Evolutionary conservation across 2,113 vertebrate genomes (phyloP), one percentile per base, ranked within the genome.

Genomic region (Myxocyprinus asiaticus): DNA sequence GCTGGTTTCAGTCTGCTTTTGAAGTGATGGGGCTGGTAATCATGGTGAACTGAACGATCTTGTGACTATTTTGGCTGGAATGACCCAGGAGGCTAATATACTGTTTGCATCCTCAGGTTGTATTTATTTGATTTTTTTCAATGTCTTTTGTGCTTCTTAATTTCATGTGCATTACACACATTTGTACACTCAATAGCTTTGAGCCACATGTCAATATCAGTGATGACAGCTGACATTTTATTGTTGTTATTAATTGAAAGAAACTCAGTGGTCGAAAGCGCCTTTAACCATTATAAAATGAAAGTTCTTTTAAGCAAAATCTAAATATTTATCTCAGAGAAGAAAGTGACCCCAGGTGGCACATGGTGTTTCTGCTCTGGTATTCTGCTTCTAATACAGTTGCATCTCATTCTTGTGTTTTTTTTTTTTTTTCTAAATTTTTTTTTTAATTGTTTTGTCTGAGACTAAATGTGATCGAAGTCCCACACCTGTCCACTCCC

Each of bases 51-150:
- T 33, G 22, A 33, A 33, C 22, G 22, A 33, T 33, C 22, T 33
- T 42, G 1, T 14, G 50, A 64, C 51, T 59, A 42, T 55, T 12
- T 78, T 56, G 42, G 68, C 44, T 64, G 50, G 51, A 44, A 11
- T 50, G 58, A 62, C n/a, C 62, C 50, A 17, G 50, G 73, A 51
- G 56, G 45, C 48, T 65, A 67, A 65, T 63, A 77, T 65, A 44
- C 86, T 84, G 80, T 87, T 86, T 82, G 87, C 82, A 90, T 89
- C 90, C 90, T 92, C 89, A 89, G 89, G 88, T 90, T 88, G 77
- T 91, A 91, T 92, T 90, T 89, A 64, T 87, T 79, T 89, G 91
- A 90, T 89, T 88, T 88, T n/a, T 89, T 87, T 84, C 78, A 82
- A 80, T 70, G 55, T 87, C 22, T 33, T 33, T 1, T 33, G 22